phyloP scores from a whole-genome alignment of 1,140 invertebrate genomes.

The Himalopsyche phryganea region DNA sequence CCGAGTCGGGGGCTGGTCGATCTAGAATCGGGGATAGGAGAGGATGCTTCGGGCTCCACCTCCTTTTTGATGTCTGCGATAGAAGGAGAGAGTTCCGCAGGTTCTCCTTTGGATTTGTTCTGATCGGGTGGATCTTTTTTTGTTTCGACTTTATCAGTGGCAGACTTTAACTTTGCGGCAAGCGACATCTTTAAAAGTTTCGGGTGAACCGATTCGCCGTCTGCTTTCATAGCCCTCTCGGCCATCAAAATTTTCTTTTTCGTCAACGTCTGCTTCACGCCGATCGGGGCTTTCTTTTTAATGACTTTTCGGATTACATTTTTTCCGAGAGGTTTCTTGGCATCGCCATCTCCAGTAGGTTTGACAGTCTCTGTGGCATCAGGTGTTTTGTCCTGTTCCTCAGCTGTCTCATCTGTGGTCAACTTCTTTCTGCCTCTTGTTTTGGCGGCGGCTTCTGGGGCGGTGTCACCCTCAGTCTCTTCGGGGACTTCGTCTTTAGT shows the following conservation, averaged over 20 bases:
- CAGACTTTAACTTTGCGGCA: constrained; percentile 21
- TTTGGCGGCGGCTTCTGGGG: constrained; percentile 1
- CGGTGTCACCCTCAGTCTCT: neutral
- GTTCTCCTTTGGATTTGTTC: constrained; percentile 39
- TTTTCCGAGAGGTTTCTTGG: constrained; percentile 24
- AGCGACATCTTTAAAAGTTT: constrained; percentile 16
- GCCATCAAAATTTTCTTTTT: constrained; percentile 42
- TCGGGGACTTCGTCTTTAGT: constrained; percentile 38
- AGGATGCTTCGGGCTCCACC: constrained; percentile 30
- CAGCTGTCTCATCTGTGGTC: constrained; percentile 37
- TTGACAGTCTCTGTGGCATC: constrained; percentile 39
- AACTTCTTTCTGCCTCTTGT: constrained; percentile 1
- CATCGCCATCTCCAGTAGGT: constrained; percentile 42
- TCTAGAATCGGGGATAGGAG: constrained; percentile 37
- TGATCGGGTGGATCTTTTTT: constrained; percentile 39
- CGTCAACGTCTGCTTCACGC: constrained; percentile 45
- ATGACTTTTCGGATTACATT: constrained; percentile 18
- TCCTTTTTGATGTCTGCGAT: constrained; percentile 49
- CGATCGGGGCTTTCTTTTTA: constrained; percentile 33
- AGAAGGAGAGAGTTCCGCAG: constrained; percentile 36
- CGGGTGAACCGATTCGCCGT: constrained; percentile 38
- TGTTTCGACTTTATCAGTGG: constrained; percentile 19
- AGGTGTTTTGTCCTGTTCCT: constrained; percentile 40
- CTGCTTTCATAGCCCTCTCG: constrained; percentile 43
- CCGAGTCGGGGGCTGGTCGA: constrained; percentile 47